These are phyloP conservation scores for Ischnura elegans DNA, from an alignment of 2,888 invertebrate genomes.

Conservation along the genomic window DNA sequence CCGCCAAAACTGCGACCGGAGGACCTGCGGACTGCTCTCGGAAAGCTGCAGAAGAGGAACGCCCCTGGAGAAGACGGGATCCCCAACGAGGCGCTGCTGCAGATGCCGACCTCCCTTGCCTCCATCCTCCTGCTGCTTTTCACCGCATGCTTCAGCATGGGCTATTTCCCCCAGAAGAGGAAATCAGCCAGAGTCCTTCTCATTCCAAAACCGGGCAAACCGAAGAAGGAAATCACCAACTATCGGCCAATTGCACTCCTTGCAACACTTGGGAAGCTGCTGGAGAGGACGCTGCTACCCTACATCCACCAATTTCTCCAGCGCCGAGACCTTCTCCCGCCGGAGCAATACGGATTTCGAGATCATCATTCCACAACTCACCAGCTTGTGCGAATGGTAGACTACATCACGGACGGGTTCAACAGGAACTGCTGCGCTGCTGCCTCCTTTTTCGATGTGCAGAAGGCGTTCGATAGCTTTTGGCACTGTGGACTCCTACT, in stretches of 20 bases:
- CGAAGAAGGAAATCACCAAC: background rate
- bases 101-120: background rate
- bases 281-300: background rate
- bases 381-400: background rate
- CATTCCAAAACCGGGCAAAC: background rate
- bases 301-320: background rate
- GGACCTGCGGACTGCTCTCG: background rate
- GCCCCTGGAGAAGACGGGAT: background rate
- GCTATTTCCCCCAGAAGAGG: background rate
- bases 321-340: background rate
- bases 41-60: background rate
- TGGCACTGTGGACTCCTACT: background rate
- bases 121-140: background rate
- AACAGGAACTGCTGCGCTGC: background rate
- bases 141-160: background rate
- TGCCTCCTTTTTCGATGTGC: background rate
- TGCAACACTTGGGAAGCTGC: background rate
- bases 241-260: background rate
- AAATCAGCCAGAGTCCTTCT: background rate
- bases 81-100: background rate
- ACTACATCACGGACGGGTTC: background rate
- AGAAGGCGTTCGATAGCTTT: background rate
- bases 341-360: background rate
- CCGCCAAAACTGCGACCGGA: background rate
- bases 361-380: background rate